Percentiles rank a stretch among this genome's conserved stretches.
Evolutionary conservation across 2,888 invertebrate genomes (phyloP).

Genomic region (Habrosyne pyritoides): DNA sequence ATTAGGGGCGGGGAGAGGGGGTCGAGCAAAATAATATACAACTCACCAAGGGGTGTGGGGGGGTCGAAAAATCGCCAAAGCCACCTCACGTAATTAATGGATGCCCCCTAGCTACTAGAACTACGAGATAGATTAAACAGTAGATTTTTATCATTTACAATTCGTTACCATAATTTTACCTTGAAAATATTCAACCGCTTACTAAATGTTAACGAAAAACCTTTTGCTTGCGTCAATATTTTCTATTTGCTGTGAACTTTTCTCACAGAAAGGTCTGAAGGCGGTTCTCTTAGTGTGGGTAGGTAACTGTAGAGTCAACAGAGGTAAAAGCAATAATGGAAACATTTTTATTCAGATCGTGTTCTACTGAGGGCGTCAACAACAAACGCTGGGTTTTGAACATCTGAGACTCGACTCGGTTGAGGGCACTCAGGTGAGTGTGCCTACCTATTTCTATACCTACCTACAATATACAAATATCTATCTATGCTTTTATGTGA

Average conservation of each 20-base stretch:
- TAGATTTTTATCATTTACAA: neutral
- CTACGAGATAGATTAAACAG: too few relatives aligned
- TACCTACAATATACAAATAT: neutral
- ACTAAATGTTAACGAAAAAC: constrained; percentile 25
- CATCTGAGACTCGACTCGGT: constrained; percentile 21
- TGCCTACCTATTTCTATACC: neutral
- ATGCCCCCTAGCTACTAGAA: too few relatives aligned
- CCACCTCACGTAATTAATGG: too few relatives aligned
- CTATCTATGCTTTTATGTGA: neutral
- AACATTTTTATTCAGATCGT: constrained; percentile 60
- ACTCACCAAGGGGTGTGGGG: too few relatives aligned
- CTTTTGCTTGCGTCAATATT: constrained; percentile 53
- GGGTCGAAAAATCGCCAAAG: too few relatives aligned
- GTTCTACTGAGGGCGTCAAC: constrained; percentile 46
- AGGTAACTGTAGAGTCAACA: constrained; percentile 53
- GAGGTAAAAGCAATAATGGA: constrained; percentile 55
- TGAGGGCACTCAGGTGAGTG: constrained; percentile 11
- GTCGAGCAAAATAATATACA: too few relatives aligned
- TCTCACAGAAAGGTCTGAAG: constrained; percentile 36
- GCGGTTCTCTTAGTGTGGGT: constrained; percentile 34
- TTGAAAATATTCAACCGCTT: neutral
- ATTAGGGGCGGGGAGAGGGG: too few relatives aligned
- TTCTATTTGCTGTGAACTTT: constrained; percentile 49
- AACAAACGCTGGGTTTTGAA: constrained; percentile 24
- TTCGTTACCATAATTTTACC: neutral